Evolutionary conservation across 2,888 invertebrate species (phyloP), one percentile per base, ranked within the genome.

Genomic region (Drosophila setosimentum): DNA sequence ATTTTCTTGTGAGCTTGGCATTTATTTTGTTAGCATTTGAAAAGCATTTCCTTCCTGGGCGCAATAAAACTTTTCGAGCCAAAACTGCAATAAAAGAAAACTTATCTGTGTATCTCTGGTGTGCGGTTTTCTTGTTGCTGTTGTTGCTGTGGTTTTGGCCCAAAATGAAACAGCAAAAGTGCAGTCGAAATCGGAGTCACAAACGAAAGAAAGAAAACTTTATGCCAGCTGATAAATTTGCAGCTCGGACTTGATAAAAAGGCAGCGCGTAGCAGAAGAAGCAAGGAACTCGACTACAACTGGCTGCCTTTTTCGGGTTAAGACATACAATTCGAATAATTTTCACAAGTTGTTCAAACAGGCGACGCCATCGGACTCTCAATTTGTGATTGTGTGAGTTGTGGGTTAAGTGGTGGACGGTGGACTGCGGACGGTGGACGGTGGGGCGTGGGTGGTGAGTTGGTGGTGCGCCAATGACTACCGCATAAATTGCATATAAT

Each of bases 401-500:
- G 24, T 53, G 54, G 40, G 40, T 40, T n/a, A 40, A n/a, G 45
- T 55, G 27, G 40, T 33, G 16, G 7, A 27, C 49, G 55, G 3
- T 55, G 37, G 24, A n/a, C n/a, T n/a, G n/a, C n/a, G n/a, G n/a
- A n/a, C n/a, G n/a, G n/a, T n/a, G n/a, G n/a, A n/a, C n/a, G n/a
- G n/a, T n/a, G n/a, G n/a, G n/a, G n/a, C n/a, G 29, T 40, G 33
- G 24, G 7, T 30, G 24, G 24, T 32, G 21, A 7, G 21, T 16
- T 50, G 40, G 50, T 65, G 79, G 50, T 42, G 57, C 37, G 42
- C 42, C 51, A 45, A 53, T 57, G 55, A 57, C 86, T 81, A 73
- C 68, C 78, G 91, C 89, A 91, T 91, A 91, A 91, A 91, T 91
- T 91, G 92, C 92, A 91, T 90, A 91, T 91, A 91, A 91, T 91